Percentiles rank a stretch among this genome's conserved stretches.
Evolutionary conservation across 1,140 invertebrate species (phyloP).

Genomic region (Neodiprion virginianus): DNA sequence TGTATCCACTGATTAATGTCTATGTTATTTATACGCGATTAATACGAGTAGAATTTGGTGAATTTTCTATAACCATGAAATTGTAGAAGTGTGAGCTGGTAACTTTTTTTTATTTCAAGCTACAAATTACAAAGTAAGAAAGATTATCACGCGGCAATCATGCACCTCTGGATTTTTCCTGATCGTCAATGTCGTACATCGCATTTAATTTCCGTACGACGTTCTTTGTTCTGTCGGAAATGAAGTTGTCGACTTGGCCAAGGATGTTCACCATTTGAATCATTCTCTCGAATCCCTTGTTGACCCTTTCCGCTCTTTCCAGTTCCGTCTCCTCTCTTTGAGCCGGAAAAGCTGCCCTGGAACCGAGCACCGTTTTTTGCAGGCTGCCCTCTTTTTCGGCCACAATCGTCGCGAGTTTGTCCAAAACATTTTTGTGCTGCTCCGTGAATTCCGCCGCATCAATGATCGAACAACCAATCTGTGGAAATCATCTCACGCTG

Average conservation of each 20-base stretch:
- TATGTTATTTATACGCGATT: no score
- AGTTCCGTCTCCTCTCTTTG: slow-evolving; percentile 6
- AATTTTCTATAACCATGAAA: no score
- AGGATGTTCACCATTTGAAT: slow-evolving; percentile 48
- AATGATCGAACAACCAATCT: background rate
- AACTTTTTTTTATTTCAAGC: no score
- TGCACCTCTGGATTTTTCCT: slow-evolving; percentile 18
- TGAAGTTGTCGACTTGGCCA: slow-evolving; percentile 46
- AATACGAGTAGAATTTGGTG: no score
- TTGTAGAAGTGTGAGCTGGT: no score
- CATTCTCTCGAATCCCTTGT: slow-evolving; percentile 45
- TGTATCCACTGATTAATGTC: no score
- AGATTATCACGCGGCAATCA: background rate
- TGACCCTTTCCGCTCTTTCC: slow-evolving; percentile 35
- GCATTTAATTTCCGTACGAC: slow-evolving; percentile 44
- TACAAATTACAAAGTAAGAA: no score
- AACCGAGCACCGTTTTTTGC: background rate
- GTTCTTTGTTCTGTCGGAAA: slow-evolving; percentile 42
- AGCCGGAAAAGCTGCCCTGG: background rate
- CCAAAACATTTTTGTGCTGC: slow-evolving; percentile 31
- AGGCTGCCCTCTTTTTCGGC: background rate
- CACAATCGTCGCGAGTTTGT: slow-evolving; percentile 29
- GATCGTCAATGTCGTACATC: slow-evolving; percentile 39
- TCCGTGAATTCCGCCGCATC: slow-evolving; percentile 30
- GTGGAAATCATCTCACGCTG: background rate